Conservation (phyloP, 2,113 vertebrate genomes). For the Damaliscus lunatus region DNA sequence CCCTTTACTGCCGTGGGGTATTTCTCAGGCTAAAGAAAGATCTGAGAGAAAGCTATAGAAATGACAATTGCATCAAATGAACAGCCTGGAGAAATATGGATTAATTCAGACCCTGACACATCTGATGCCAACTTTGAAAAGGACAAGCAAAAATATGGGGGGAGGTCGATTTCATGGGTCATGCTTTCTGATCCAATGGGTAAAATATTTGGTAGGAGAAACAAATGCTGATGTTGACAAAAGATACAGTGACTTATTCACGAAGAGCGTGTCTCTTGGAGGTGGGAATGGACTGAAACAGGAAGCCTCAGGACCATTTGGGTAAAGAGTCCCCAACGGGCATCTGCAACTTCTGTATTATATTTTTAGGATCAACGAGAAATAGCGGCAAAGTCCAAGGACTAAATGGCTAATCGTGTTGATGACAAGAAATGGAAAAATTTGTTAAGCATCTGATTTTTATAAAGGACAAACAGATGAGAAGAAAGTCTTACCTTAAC, state of each 20-base stretch:
- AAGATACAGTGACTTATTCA: conserved; percentile 9
- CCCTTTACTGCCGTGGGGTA: neutral
- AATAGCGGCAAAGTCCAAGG: neutral
- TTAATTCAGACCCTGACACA: neutral
- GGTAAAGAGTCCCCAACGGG: neutral
- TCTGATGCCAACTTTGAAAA: conserved; percentile 47
- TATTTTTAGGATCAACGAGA: neutral
- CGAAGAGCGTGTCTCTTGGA: neutral
- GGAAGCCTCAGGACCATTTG: neutral
- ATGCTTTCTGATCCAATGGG: conserved; percentile 28
- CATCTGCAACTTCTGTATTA: neutral
- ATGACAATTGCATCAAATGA: neutral
- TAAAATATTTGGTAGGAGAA: conserved; percentile 37
- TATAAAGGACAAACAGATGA: conserved; percentile 20
- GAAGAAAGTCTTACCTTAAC: neutral
- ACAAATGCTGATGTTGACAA: neutral
- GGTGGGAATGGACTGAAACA: neutral
- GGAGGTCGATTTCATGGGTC: conserved; percentile 42
- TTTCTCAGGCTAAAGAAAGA: conserved; percentile 54
- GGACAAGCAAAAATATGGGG: neutral
- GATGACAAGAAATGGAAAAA: neutral
- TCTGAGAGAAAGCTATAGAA: conserved; percentile 43
- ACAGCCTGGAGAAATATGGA: neutral
- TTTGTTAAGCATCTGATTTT: neutral
- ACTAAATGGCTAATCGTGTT: neutral